A percentile compares a stretch with the other conserved stretches of the same genome.
Conservation (phyloP, 2,113 vertebrate species). For the Scomber scombrus region DNA sequence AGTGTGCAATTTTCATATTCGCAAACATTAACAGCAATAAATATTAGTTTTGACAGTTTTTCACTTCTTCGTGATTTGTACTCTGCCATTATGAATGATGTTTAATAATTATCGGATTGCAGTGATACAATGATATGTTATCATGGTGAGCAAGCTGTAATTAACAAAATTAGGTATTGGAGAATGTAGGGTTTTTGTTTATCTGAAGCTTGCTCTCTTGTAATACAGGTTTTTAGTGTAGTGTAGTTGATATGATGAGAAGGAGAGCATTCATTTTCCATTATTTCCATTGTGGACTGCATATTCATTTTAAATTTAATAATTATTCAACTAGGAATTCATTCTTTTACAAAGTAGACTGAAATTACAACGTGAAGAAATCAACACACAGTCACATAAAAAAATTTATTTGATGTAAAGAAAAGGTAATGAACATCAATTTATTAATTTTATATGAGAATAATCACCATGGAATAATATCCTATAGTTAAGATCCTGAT, state of each 20-base stretch:
- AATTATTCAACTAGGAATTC: constrained; percentile 1
- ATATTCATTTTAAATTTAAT: background rate
- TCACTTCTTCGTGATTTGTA: constrained; percentile 17
- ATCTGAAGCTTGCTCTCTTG: background rate
- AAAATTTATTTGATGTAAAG: too few relatives aligned
- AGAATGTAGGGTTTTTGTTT: too few relatives aligned
- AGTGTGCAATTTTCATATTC: constrained; percentile 42
- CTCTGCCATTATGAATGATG: constrained; percentile 10
- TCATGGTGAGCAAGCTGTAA: background rate
- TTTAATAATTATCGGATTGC: constrained; percentile 1
- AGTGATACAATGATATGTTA: background rate
- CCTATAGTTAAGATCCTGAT: constrained; percentile 22
- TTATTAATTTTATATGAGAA: background rate
- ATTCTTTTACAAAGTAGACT: background rate
- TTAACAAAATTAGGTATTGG: background rate
- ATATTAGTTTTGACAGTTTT: constrained; percentile 33
- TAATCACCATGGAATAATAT: background rate
- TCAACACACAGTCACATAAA: too few relatives aligned
- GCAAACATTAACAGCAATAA: constrained; percentile 45
- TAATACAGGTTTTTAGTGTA: background rate
- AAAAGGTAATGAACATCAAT: background rate
- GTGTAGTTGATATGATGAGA: background rate
- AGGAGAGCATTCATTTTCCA: background rate
- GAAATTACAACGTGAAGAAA: too few relatives aligned
- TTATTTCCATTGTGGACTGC: constrained; percentile 2